Conservation (phyloP, 2,888 invertebrate genomes). For the Baccha elongata region DNA sequence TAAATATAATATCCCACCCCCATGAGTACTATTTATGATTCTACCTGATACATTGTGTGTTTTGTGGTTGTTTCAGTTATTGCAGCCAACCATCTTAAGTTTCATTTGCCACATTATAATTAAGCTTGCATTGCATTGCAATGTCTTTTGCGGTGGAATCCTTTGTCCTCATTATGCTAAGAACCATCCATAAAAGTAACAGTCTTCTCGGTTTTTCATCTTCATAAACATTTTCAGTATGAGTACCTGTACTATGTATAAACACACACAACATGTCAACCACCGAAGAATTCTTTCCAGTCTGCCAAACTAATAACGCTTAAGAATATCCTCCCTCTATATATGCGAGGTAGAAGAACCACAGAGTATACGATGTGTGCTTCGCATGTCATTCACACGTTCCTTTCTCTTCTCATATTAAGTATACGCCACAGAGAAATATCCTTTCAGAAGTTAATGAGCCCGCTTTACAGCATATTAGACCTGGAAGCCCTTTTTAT, state of each 20-base stretch:
- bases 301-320: conserved; percentile 39
- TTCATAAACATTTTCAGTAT: conserved; percentile 26
- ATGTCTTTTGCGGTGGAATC: not conserved
- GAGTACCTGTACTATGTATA: conserved; percentile 18
- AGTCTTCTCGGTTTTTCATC: conserved; percentile 32
- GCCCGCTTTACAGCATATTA: conserved; percentile 42
- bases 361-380: not conserved
- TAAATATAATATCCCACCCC: too few species aligned
- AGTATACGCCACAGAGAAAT: conserved; percentile 27
- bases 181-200: conserved; percentile 5
- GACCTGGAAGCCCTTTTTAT: conserved; percentile 15
- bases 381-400: conserved; percentile 39
- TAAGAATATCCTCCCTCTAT: conserved; percentile 17
- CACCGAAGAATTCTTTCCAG: conserved; percentile 26
- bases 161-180: conserved; percentile 33
- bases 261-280: conserved; percentile 19
- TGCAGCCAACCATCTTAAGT: not conserved
- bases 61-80: not conserved
- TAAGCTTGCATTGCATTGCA: not conserved
- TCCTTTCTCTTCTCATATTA: conserved; percentile 8
- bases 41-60: not conserved
- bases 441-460: conserved; percentile 49
- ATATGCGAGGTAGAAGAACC: not conserved
- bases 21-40: not conserved
- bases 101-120: not conserved